A percentile compares a stretch with the other conserved stretches of the same genome.
Conservation (phyloP, 2,113 vertebrate genomes). For the Noturus placidus region DNA sequence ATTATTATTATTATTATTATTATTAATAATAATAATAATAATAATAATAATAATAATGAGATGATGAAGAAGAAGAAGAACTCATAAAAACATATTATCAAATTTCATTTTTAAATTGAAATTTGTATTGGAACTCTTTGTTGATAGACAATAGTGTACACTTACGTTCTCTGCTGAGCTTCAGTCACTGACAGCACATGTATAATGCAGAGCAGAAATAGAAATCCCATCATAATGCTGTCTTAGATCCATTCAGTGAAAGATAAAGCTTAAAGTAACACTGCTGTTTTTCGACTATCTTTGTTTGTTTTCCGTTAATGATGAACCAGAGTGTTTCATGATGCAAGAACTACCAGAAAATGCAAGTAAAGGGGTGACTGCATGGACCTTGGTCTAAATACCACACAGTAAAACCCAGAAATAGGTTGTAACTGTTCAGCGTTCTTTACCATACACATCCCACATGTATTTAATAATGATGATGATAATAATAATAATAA, state of each 20-base stretch:
- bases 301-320: slow-evolving; percentile 48
- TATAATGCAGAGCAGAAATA: slow-evolving; percentile 40
- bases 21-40: slow-evolving; percentile 35
- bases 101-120: not conserved
- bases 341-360: slow-evolving; percentile 12
- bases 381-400: slow-evolving; percentile 28
- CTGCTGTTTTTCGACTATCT: not conserved
- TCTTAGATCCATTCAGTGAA: not conserved
- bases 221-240: slow-evolving; percentile 24
- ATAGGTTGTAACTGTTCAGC: not conserved
- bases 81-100: not conserved
- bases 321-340: slow-evolving; percentile 25
- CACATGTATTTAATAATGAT: not conserved
- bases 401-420: not conserved
- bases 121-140: not conserved
- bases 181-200: slow-evolving; percentile 9
- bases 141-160: not conserved
- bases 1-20: too few species aligned
- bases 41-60: not conserved
- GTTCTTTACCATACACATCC: not conserved
- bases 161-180: slow-evolving; percentile 50
- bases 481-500: not conserved
- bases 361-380: not conserved
- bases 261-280: not conserved
- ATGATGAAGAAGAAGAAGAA: not conserved